Evolutionary conservation across 92 coral and sea anemone species (phyloP).

Genomic region (Meandrina meandrites): DNA sequence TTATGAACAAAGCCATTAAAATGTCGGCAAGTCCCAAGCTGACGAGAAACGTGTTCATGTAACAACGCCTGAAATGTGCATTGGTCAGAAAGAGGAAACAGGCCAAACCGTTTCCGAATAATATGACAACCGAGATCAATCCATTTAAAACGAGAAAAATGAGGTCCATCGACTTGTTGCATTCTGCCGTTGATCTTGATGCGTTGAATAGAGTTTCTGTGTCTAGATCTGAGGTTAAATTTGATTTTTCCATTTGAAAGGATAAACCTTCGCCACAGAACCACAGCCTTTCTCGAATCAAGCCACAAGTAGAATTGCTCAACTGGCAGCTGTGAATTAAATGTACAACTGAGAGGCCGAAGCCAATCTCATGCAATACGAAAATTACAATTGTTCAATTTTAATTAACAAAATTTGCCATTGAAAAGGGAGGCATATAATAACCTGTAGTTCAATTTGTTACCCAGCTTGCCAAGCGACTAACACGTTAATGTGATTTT

Average conservation of each 20-base stretch:
- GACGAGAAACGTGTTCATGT: slow-evolving; percentile 71
- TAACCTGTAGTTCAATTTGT: neutral
- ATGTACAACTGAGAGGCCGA: neutral
- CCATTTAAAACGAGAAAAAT: neutral
- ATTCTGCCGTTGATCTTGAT: neutral
- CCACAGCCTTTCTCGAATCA: neutral
- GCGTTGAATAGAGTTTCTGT: neutral
- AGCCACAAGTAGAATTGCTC: neutral
- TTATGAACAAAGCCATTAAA: slow-evolving; percentile 53
- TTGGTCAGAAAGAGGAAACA: slow-evolving; percentile 42
- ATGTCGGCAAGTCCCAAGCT: slow-evolving; percentile 65
- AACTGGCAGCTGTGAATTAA: neutral
- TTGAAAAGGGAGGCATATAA: neutral
- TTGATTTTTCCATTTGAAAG: neutral
- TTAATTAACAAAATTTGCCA: neutral
- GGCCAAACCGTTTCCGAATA: neutral
- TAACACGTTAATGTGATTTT: neutral
- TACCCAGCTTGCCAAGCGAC: neutral
- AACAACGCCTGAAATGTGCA: slow-evolving; percentile 43
- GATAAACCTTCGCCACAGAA: neutral
- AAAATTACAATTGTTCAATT: neutral
- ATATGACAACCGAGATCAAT: neutral
- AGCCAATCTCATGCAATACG: neutral
- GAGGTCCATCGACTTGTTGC: neutral
- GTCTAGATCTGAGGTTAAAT: neutral